Evolutionary conservation across 2,797 vertebrate genomes (phyloP).

Genomic region (Acipenser ruthenus): DNA sequence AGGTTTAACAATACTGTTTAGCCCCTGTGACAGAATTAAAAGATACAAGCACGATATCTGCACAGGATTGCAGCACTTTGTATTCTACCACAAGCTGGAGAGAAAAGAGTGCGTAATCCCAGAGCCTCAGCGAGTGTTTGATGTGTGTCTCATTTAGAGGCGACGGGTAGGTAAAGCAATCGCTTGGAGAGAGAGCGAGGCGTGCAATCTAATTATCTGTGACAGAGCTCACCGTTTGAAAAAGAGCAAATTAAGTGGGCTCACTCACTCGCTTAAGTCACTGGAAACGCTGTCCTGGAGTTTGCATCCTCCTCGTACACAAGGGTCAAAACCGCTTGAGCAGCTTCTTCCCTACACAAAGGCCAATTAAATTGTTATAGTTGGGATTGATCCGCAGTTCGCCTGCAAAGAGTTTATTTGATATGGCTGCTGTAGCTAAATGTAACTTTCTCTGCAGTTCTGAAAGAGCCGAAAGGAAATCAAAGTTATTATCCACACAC

Average conservation of each 20-base stretch:
- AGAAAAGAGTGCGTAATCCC: neutral
- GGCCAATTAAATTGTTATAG: too few species aligned
- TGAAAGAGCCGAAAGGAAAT: too few species aligned
- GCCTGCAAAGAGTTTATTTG: neutral
- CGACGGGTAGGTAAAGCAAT: neutral
- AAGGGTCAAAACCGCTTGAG: too few species aligned
- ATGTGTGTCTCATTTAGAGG: neutral
- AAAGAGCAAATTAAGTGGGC: neutral
- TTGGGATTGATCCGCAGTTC: neutral
- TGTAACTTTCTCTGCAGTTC: too few species aligned
- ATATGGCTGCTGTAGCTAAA: too few species aligned
- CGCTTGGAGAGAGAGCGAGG: neutral
- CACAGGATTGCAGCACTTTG: neutral
- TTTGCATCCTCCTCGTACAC: neutral
- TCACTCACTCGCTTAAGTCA: neutral
- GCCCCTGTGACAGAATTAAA: neutral
- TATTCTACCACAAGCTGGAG: neutral
- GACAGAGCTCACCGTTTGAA: neutral
- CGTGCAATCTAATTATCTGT: conserved; percentile 3
- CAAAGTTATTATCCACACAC: too few species aligned
- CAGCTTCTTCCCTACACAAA: too few species aligned
- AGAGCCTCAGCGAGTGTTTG: neutral
- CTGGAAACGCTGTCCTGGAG: neutral
- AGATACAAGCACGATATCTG: neutral
- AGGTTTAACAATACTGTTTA: neutral